Evolutionary conservation across 2,113 vertebrate genomes (phyloP), one percentile per base, ranked within the genome.

Genomic region (Sinocyclocheilus anshuiensis): DNA sequence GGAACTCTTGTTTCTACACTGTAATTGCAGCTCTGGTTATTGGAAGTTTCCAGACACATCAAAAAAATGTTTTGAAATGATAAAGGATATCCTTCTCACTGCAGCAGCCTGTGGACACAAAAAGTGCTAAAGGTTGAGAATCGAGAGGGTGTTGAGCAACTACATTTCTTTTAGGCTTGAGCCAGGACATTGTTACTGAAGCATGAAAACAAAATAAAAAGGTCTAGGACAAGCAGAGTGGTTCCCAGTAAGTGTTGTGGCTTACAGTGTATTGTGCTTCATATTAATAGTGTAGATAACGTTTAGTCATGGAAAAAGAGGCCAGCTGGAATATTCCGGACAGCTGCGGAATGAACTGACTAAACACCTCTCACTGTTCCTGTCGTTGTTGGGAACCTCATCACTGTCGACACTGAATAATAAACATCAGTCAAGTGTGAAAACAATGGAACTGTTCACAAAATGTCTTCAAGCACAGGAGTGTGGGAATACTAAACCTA

Each of bases 311-410:
- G 86, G 87, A 88, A 86, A 86, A 84, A n/a, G 26, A 24, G 76
- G 59, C 61, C 61, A 78, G 84, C 82, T 87, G 86, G 86, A 87
- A 86, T 89, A 77, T 86, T 87, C 84, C 77, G 48, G 61, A 39
- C 61, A 55, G 80, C 71, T 71, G 76, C 59, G 81, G 22, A 59
- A 77, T 83, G 72, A 74, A 33, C 63, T 57, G 81, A 55, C 79
- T 76, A 42, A 77, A 48, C 53, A 71, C 13, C n/a, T 80, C 65
- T 76, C 75, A 29, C 81, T 33, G 48, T 83, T 71, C 77, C 82
- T 61, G 65, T 55, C 16, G n/a, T 86, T 87, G 84, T 84, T 86
- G 86, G 33, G 74, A 75, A 50, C n/a, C 81, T 81, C 63, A 76
- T 80, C 55, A 75, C 24, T 11, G 29, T 72, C 77, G 15, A 61